Conservation (phyloP, 2,888 invertebrate genomes). For the Allophyes oxyacanthae region DNA sequence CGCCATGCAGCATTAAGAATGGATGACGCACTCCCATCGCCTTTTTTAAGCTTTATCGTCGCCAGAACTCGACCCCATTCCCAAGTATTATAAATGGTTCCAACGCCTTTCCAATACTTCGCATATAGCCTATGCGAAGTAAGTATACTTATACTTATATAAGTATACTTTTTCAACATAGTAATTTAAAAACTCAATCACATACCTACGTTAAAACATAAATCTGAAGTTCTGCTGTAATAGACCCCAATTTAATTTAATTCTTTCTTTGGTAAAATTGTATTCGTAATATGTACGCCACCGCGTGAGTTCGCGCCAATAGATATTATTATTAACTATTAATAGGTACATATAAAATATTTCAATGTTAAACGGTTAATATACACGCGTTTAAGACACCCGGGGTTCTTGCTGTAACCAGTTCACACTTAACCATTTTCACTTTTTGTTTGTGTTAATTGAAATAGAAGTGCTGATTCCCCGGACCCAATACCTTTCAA, state of each 20-base stretch:
- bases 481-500: neutral
- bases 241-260: too few species aligned
- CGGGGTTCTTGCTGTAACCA: neutral
- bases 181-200: too few species aligned
- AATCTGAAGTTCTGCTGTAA: too few species aligned
- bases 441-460: neutral
- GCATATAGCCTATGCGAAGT: neutral
- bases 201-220: too few species aligned
- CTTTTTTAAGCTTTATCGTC: constrained; percentile 26
- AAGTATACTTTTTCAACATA: neutral
- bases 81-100: constrained; percentile 3
- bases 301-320: too few species aligned
- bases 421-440: neutral
- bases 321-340: too few species aligned
- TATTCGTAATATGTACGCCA: too few species aligned
- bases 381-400: neutral
- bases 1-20: constrained; percentile 32
- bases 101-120: constrained; percentile 1
- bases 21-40: constrained; percentile 27
- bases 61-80: constrained; percentile 24
- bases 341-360: neutral
- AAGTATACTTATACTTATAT: too few species aligned
- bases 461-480: neutral
- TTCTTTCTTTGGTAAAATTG: too few species aligned
- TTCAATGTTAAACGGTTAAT: too few species aligned